phyloP scores from a whole-genome alignment of 2,888 invertebrate species.

The Leucozona laternaria region DNA sequence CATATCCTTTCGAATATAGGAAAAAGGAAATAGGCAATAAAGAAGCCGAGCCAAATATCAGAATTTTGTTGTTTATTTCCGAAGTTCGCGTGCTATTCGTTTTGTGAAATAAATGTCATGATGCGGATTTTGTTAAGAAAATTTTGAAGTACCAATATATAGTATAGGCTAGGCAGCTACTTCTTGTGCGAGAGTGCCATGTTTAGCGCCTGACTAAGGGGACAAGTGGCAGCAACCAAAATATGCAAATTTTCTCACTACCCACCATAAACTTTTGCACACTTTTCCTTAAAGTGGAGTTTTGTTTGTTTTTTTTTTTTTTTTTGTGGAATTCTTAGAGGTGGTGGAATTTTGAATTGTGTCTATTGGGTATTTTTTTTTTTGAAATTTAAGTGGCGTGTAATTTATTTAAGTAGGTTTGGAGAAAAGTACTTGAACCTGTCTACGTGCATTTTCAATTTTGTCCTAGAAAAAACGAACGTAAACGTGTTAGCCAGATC shows the following conservation, averaged over 20 bases:
- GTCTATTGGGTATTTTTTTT: conserved; percentile 5
- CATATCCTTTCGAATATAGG: conserved; percentile 29
- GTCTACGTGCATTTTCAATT: background rate
- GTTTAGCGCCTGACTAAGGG: conserved; percentile 26
- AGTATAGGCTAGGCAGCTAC: background rate
- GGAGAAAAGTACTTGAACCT: conserved; percentile 2
- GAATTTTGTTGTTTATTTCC: conserved; percentile 72
- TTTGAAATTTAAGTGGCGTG: conserved; percentile 51
- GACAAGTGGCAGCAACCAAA: conserved; percentile 50
- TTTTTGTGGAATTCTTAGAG: background rate
- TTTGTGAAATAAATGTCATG: conserved; percentile 63
- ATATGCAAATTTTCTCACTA: conserved; percentile 56
- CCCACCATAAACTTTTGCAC: background rate
- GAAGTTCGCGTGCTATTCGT: conserved; percentile 60
- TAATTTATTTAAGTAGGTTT: conserved; percentile 54
- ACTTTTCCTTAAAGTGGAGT: conserved; percentile 32
- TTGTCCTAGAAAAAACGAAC: background rate
- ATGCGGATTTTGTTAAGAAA: conserved; percentile 49
- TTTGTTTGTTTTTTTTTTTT: background rate
- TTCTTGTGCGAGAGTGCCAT: conserved; percentile 30
- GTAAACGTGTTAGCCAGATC: too few species aligned
- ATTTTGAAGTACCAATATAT: conserved; percentile 45
- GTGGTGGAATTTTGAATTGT: conserved; percentile 14
- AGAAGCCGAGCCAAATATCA: conserved; percentile 63
- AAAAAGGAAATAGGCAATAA: conserved; percentile 75